These are phyloP conservation scores for Flexamia atlantica DNA, from an alignment of 2,888 invertebrate species.

Conservation along the genomic window DNA sequence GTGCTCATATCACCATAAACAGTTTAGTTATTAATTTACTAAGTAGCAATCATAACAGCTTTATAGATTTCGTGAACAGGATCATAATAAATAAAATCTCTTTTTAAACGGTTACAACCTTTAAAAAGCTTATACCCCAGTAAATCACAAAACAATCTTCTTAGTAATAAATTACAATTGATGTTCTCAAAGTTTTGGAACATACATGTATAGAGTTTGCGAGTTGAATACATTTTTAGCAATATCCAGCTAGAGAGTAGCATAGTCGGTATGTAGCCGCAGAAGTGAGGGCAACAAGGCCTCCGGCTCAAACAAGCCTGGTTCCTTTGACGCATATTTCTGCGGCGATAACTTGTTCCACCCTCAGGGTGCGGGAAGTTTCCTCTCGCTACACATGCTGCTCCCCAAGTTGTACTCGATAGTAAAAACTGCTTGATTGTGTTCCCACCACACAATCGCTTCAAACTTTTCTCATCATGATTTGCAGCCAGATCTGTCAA, in stretches of 20 bases:
- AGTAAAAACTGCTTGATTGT: not conserved
- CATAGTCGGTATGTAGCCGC: conserved; percentile 26
- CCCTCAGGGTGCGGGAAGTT: not conserved
- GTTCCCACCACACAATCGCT: not conserved
- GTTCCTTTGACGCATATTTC: conserved; percentile 45
- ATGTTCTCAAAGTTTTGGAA: too few species aligned
- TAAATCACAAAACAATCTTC: too few species aligned
- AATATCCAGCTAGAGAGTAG: conserved; percentile 18
- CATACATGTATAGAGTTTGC: not conserved
- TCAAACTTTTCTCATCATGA: too few species aligned
- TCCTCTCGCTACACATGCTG: conserved; percentile 22
- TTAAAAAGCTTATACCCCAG: too few species aligned
- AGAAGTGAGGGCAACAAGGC: conserved; percentile 2
- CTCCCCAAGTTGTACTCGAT: conserved; percentile 22
- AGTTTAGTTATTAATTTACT: too few species aligned
- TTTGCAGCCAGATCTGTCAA: too few species aligned
- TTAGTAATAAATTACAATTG: too few species aligned
- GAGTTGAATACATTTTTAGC: not conserved
- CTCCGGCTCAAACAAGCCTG: conserved; percentile 26
- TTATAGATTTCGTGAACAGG: too few species aligned
- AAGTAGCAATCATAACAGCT: too few species aligned
- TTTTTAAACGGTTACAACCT: too few species aligned
- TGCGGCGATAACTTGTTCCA: conserved; percentile 37
- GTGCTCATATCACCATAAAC: too few species aligned
- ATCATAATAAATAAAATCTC: too few species aligned